Percentiles rank a stretch among this genome's conserved stretches.
Conservation (phyloP, 2,888 invertebrate genomes). For the Lumbricus terrestris region DNA sequence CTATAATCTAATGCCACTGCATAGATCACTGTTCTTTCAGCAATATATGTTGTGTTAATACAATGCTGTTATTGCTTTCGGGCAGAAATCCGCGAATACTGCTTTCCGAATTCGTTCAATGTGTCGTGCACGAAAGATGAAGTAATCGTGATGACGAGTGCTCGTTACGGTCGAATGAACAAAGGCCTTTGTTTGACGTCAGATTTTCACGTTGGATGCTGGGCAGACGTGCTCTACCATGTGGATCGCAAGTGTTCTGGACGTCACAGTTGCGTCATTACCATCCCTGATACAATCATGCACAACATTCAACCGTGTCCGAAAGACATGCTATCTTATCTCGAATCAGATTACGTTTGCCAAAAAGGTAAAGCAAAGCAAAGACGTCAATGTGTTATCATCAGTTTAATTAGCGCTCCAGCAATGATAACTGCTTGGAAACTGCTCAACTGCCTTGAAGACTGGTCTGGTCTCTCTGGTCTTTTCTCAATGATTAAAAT, state of each 20-base stretch:
- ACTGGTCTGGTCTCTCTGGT: too few species aligned
- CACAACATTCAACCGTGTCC: slow-evolving; percentile 37
- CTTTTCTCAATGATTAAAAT: too few species aligned
- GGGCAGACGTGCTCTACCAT: slow-evolving; percentile 29
- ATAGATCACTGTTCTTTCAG: too few species aligned
- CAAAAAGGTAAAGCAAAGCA: slow-evolving; percentile 27
- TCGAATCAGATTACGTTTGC: slow-evolving; percentile 38
- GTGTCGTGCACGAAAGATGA: slow-evolving; percentile 33
- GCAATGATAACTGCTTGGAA: too few species aligned
- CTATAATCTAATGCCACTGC: too few species aligned
- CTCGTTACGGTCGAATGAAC: slow-evolving; percentile 37
- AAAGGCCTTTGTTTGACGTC: slow-evolving; percentile 35
- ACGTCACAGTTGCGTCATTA: slow-evolving; percentile 32
- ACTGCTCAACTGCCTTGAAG: too few species aligned
- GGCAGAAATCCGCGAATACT: slow-evolving; percentile 37
- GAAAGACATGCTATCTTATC: slow-evolving; percentile 37
- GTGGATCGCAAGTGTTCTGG: slow-evolving; percentile 33
- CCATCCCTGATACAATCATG: slow-evolving; percentile 35
- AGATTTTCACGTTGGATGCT: slow-evolving; percentile 33
- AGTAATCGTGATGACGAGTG: slow-evolving; percentile 35
- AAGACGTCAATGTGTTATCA: too few species aligned
- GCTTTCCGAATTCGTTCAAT: slow-evolving; percentile 39
- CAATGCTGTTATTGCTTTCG: background rate
- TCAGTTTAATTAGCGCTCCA: too few species aligned
- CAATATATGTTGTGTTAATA: background rate